Percentiles rank a stretch among this genome's conserved stretches.
These are phyloP conservation scores for Zaprionus gabonicus DNA, from an alignment of 1,140 invertebrate genomes.

Conservation along the genomic window DNA sequence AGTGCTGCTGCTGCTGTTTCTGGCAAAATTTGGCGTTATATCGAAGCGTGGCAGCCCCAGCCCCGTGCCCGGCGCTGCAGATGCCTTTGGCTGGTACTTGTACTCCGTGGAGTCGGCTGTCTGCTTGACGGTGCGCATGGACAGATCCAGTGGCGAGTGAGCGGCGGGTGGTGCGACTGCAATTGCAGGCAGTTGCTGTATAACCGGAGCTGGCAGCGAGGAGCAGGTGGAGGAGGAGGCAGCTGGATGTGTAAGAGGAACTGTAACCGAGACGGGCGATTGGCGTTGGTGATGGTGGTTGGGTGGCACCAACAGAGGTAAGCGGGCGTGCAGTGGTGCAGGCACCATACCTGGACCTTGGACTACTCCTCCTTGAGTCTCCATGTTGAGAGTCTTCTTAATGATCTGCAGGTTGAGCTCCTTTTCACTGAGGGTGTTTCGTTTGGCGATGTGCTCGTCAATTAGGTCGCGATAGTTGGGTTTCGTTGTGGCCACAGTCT, in stretches of 20 bases:
- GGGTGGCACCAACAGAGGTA: background rate
- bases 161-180: constrained; percentile 79
- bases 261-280: background rate
- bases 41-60: constrained; percentile 85
- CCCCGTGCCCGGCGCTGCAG: constrained; percentile 70
- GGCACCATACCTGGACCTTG: background rate
- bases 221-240: background rate
- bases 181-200: constrained; percentile 19
- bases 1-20: constrained; percentile 33
- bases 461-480: constrained; percentile 79
- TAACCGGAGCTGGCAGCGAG: constrained; percentile 19
- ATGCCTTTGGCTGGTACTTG: constrained; percentile 85
- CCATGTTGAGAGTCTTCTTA: constrained; percentile 77
- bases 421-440: constrained; percentile 74
- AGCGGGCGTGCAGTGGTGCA: constrained; percentile 8
- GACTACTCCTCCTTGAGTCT: constrained; percentile 26
- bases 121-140: constrained; percentile 93
- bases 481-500: constrained; percentile 44
- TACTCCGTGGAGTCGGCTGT: constrained; percentile 93
- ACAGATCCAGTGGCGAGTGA: constrained; percentile 92
- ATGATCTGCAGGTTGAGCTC: constrained; percentile 81
- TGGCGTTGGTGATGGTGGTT: constrained; percentile 5
- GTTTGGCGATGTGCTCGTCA: constrained; percentile 64
- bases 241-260: background rate
- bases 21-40: constrained; percentile 87